These are phyloP conservation scores for Hippocampus abdominalis DNA, from an alignment of 2,113 vertebrate species.

Conservation along the genomic window DNA sequence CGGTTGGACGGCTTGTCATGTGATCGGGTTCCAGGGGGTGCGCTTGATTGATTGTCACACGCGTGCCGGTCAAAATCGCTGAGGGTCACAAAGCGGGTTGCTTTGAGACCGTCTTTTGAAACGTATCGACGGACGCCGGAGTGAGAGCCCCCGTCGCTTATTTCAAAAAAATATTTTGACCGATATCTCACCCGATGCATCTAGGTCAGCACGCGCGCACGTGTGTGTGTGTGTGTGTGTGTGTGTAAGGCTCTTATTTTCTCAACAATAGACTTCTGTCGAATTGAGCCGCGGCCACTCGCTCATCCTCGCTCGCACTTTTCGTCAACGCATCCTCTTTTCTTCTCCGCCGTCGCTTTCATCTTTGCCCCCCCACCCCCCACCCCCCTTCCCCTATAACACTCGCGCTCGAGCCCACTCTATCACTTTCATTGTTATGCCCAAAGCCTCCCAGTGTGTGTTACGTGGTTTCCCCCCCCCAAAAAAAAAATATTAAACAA, in stretches of 20 bases:
- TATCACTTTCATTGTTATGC: constrained; percentile 20
- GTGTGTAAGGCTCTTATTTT: neutral
- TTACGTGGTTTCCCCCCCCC: neutral
- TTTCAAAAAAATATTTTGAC: neutral
- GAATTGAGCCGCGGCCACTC: neutral
- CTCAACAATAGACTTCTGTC: neutral
- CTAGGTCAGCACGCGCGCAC: no score
- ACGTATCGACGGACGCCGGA: neutral
- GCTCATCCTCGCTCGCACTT: neutral
- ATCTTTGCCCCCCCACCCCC: constrained; percentile 25
- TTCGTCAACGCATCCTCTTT: neutral
- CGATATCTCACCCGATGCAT: neutral
- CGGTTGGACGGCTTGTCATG: no score
- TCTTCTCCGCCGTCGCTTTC: constrained; percentile 21
- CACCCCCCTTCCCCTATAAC: no score
- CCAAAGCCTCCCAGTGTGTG: neutral
- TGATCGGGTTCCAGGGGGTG: no score
- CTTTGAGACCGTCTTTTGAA: neutral
- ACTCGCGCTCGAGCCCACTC: neutral
- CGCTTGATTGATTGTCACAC: no score
- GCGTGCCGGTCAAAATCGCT: no score
- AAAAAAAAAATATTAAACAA: neutral
- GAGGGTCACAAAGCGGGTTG: no score
- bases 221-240: neutral
- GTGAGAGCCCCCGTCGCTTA: neutral